Evolutionary conservation across 2,113 vertebrate species (phyloP).

Genomic region (Equus przewalskii): DNA sequence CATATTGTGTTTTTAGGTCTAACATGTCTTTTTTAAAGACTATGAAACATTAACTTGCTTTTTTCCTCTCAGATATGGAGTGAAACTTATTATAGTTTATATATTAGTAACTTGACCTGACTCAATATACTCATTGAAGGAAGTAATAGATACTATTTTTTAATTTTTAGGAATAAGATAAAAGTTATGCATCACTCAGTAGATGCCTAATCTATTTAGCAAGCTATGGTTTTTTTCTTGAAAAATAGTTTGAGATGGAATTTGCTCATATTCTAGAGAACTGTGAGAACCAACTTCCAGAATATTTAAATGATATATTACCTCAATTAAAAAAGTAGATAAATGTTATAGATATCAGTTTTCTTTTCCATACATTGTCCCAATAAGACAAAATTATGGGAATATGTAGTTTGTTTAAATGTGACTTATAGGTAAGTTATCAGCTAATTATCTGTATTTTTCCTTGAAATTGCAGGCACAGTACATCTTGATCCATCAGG

Average conservation of each 20-base stretch:
- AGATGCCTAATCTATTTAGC: neutral
- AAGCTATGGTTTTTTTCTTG: neutral
- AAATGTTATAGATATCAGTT: neutral
- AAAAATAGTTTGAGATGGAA: neutral
- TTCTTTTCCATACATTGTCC: neutral
- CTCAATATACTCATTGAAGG: neutral
- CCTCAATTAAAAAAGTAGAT: too few species aligned
- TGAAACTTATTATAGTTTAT: neutral
- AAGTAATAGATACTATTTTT: neutral
- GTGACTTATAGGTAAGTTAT: neutral
- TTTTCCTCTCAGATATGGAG: neutral
- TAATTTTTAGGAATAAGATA: neutral
- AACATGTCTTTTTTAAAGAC: neutral
- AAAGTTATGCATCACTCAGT: neutral
- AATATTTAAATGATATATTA: neutral
- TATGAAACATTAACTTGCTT: neutral
- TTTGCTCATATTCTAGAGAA: neutral
- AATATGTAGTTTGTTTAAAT: neutral
- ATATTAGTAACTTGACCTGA: neutral
- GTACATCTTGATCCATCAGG: slow-evolving; percentile 98
- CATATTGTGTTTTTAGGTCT: neutral
- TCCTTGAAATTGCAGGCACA: slow-evolving; percentile 89
- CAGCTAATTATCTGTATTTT: neutral
- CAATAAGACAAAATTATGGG: neutral
- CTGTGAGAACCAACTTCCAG: neutral